phyloP scores from a whole-genome alignment of 1,140 invertebrate species.

The Drosophila lini region DNA sequence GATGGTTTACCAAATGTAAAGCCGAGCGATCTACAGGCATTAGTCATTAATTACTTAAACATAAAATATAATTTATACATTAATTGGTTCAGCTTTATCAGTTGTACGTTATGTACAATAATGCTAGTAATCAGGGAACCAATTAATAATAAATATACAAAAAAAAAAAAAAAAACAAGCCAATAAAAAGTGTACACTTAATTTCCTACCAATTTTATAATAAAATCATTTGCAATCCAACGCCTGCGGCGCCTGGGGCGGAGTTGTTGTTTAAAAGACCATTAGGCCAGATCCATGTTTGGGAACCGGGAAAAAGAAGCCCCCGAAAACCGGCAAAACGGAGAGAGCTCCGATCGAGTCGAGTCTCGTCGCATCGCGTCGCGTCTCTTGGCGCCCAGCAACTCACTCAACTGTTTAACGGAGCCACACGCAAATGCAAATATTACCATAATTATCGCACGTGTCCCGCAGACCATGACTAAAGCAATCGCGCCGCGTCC shows the following conservation, averaged over 20 bases:
- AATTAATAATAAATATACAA: not conserved
- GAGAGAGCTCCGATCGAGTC: slow-evolving; percentile 30
- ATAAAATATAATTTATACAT: not conserved
- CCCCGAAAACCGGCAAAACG: slow-evolving; percentile 16
- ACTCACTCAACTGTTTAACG: slow-evolving; percentile 80
- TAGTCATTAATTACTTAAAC: not conserved
- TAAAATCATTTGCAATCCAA: slow-evolving; percentile 8
- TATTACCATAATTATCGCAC: slow-evolving; percentile 82
- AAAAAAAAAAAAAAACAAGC: not conserved
- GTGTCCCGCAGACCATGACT: slow-evolving; percentile 76
- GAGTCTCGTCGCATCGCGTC: slow-evolving; percentile 12
- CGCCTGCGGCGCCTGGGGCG: slow-evolving; percentile 29
- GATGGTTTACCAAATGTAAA: not conserved
- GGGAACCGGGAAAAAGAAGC: slow-evolving; percentile 1
- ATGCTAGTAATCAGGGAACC: not conserved
- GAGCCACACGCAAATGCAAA: slow-evolving; percentile 81
- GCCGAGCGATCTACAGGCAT: not conserved
- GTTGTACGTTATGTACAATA: not conserved
- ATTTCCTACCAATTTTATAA: slow-evolving; percentile 19
- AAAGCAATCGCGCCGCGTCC: slow-evolving; percentile 79
- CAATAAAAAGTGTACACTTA: slow-evolving; percentile 4
- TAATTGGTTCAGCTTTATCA: not conserved
- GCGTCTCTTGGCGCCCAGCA: slow-evolving; percentile 64
- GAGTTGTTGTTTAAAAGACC: slow-evolving; percentile 64
- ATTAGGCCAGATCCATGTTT: slow-evolving; percentile 39